A percentile compares a stretch with the other conserved stretches of the same genome.
Conservation (phyloP, 2,797 vertebrate genomes). For the Enteromius treurensis region DNA sequence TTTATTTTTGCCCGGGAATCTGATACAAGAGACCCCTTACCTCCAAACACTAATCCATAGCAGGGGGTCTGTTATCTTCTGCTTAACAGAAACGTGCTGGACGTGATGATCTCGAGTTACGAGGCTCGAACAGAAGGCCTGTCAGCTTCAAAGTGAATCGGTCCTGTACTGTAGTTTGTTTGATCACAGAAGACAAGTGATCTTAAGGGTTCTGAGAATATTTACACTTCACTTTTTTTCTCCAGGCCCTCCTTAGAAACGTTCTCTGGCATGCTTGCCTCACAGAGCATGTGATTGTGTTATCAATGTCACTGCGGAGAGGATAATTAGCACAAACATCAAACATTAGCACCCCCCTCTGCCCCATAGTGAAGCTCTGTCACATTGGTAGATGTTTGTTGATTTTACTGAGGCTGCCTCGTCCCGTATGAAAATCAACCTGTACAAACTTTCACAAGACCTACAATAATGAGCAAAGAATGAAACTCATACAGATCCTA, state of each 20-base stretch:
- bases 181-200: constrained; percentile 76
- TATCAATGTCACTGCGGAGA: constrained; percentile 61
- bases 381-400: constrained; percentile 30
- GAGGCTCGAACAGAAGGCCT: constrained; percentile 62
- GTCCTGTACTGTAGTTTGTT: constrained; percentile 65
- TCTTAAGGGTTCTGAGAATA: constrained; percentile 73
- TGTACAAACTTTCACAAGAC: neutral
- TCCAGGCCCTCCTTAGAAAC: constrained; percentile 66
- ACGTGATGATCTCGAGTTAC: constrained; percentile 66
- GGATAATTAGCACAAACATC: constrained; percentile 50
- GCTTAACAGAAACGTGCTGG: constrained; percentile 54
- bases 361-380: constrained; percentile 14
- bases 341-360: neutral
- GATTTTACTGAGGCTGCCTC: constrained; percentile 19
- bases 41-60: constrained; percentile 14
- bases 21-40: constrained; percentile 19
- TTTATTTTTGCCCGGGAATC: neutral
- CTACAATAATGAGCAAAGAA: neutral
- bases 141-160: constrained; percentile 72
- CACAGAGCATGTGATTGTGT: constrained; percentile 66
- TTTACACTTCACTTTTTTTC: constrained; percentile 62
- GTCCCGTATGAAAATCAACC: neutral
- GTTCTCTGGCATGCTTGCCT: constrained; percentile 62
- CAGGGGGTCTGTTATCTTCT: constrained; percentile 38
- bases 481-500: neutral